Evolutionary conservation across 2,797 vertebrate genomes (phyloP).

Genomic region (Sarcophilus harrisii): DNA sequence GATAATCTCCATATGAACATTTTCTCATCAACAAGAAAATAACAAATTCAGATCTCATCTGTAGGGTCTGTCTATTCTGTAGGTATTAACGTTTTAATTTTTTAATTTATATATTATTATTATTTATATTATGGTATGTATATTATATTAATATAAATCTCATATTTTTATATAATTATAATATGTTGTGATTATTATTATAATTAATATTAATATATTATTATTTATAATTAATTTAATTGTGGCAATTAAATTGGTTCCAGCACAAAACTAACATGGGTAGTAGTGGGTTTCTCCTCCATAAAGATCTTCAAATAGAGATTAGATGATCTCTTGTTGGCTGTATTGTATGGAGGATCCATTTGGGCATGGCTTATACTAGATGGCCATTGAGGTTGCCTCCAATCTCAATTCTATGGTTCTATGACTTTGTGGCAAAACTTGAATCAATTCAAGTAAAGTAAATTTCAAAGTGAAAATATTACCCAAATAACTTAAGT

Average conservation of each 20-base stretch:
- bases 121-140: too few relatives aligned
- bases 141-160: too few relatives aligned
- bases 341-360: background rate
- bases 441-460: slow-evolving; percentile 50
- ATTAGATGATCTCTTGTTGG: background rate
- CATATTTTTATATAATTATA: too few relatives aligned
- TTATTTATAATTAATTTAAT: background rate
- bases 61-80: background rate
- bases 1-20: background rate
- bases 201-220: too few relatives aligned
- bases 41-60: background rate
- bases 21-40: background rate
- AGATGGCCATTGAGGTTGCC: background rate
- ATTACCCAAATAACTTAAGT: slow-evolving; percentile 51
- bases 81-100: background rate
- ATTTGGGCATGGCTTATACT: background rate
- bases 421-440: slow-evolving; percentile 49
- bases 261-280: background rate
- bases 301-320: background rate
- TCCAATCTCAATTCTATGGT: slow-evolving; percentile 3
- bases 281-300: background rate
- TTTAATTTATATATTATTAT: too few relatives aligned
- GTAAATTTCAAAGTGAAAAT: slow-evolving; percentile 51
- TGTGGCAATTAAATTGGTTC: background rate
- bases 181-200: too few relatives aligned